Conservation (phyloP, 2,113 vertebrate species). For the Ramphastos sulfuratus region DNA sequence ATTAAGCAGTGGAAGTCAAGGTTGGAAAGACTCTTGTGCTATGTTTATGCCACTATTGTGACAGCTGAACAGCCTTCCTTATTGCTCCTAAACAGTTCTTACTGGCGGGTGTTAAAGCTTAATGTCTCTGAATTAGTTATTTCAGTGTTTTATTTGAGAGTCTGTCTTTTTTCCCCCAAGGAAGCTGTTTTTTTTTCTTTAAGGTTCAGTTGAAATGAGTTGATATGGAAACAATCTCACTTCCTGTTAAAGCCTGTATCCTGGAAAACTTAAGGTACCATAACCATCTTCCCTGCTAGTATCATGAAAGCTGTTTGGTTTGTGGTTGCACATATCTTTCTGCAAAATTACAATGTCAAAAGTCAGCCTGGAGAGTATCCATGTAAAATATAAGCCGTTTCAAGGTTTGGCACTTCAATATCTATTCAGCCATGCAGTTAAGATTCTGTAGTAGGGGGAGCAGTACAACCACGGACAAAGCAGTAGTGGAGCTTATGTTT, state of each 20-base stretch:
- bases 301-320: neutral
- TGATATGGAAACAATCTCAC: neutral
- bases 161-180: fast-evolving
- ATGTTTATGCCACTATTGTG: neutral
- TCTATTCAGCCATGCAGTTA: neutral
- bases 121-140: neutral
- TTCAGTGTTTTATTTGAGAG: neutral
- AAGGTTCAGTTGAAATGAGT: neutral
- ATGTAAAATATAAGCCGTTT: neutral
- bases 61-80: neutral
- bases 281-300: neutral
- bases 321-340: neutral
- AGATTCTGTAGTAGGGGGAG: neutral
- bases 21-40: neutral
- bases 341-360: neutral
- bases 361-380: neutral
- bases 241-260: neutral
- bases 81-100: neutral
- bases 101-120: neutral
- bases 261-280: neutral
- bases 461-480: neutral
- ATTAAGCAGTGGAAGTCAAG: neutral
- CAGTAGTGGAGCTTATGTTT: neutral
- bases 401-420: neutral
- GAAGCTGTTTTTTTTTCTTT: neutral